Conservation (phyloP, 2,888 invertebrate genomes). For the Myopa tessellatipennis region DNA sequence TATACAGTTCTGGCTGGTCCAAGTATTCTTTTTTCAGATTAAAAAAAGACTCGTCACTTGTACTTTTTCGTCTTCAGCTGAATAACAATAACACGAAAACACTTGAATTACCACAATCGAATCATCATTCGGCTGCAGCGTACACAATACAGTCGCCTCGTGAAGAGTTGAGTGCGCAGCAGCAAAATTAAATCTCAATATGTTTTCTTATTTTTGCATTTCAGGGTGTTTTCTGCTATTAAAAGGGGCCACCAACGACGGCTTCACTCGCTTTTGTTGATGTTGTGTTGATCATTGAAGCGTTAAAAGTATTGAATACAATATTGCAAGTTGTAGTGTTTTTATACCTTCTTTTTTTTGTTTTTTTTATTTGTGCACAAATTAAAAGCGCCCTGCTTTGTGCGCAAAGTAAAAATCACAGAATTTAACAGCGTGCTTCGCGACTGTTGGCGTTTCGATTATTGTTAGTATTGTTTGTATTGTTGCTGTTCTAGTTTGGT, state of each 20-base stretch:
- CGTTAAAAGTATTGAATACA: conserved; percentile 18
- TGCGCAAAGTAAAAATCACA: neutral
- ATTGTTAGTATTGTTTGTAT: conserved; percentile 14
- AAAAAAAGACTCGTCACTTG: too few relatives aligned
- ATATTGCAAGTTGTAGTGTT: conserved; percentile 4
- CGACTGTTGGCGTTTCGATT: neutral
- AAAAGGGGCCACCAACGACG: conserved; percentile 9
- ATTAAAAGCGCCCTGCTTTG: neutral
- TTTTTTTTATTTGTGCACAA: neutral
- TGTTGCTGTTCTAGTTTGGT: conserved; percentile 1
- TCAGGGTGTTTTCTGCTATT: neutral
- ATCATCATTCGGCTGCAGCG: neutral
- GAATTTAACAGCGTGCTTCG: neutral
- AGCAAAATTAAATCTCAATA: conserved; percentile 9
- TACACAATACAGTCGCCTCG: neutral
- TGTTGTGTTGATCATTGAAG: conserved; percentile 1
- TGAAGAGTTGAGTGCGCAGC: conserved; percentile 1
- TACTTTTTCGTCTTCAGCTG: too few relatives aligned
- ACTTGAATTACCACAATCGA: conserved; percentile 24
- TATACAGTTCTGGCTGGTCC: too few relatives aligned
- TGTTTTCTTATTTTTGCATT: conserved; percentile 5
- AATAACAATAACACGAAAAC: conserved; percentile 6
- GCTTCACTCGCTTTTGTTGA: neutral
- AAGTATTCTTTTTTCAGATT: too few relatives aligned
- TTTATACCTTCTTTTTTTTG: neutral